Evolutionary conservation across 2,113 vertebrate genomes (phyloP), one percentile per base, ranked within the genome.

Genomic region (Theristicus caerulescens): DNA sequence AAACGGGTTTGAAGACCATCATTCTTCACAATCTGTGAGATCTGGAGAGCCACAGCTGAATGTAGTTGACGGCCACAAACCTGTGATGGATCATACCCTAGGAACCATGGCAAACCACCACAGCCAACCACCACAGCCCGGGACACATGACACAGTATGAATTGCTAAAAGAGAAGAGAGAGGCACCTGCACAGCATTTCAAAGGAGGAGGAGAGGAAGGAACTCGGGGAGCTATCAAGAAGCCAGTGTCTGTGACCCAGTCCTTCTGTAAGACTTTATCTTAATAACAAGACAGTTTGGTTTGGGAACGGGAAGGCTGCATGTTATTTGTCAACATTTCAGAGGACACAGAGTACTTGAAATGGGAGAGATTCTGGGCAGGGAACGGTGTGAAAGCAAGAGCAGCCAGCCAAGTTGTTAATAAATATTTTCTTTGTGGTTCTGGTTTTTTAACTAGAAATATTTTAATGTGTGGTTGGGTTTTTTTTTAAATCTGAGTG

Each of bases 61-160:
- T 34, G 32, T 5, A 12, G 24, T 2, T 59, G 46, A 27, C 46
- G 25, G 44, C 29, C 51, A 71, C 17, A 82, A 78, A 59, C 38
- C 34, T 21, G 49, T 46, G 57, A 77, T 31, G 20, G 57, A 77
- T 51, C 20, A 4, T 31, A 46, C 12, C 21, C 46, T 36, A 22
- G 40, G 40, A 51, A 49, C 32, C 27, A 36, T 0, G 4, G 38
- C 46, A 79, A 59, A 61, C 51, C 42, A 82, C n/a, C 25, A 18
- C 6, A 31, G 54, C 47, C 67, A 61, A 62, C 46, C 44, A 71
- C 32, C 26, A 26, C 9, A 47, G 59, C 29, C 38, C 8, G 25
- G 19, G n/a, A 59, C 34, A 22, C 8, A 3, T 21, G 25, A 49
- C 40, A 62, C 1, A 0, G 8, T 16, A 16, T 11, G 34, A 62